Evolutionary conservation across 1,140 invertebrate genomes (phyloP), one percentile per base, ranked within the genome.

Genomic region (Sycophila sp.): DNA sequence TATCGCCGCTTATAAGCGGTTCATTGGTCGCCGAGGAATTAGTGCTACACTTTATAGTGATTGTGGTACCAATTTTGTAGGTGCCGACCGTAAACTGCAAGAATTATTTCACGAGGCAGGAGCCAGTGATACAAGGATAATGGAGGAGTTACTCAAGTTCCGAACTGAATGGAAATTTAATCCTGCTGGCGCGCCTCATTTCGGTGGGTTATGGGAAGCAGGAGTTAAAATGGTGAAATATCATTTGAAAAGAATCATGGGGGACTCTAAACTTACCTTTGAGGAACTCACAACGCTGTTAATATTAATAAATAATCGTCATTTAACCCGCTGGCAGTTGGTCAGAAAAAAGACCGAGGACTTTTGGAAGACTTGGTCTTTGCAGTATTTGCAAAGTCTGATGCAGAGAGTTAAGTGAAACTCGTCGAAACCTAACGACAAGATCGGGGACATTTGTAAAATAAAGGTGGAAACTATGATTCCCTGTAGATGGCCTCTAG

Each of bases 1-100:
- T n/a, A n/a, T n/a, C n/a, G n/a, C n/a, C n/a, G n/a, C n/a, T n/a
- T n/a, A n/a, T n/a, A n/a, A n/a, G n/a, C 32, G 64, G 51, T 45
- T 45, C n/a, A 45, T 15, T 4, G n/a, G 17, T 45, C 4, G 42
- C 6, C 42, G 42, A 8, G 42, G 42, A n/a, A 4, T 19, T n/a
- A 8, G 42, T 19, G 17, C 4, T 6, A 4, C 4, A n/a, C 6
- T n/a, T 8, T n/a, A 34, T 15, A 49, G n/a, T 36, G 64, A 66
- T 17, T 36, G 26, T 8, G 62, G 15, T 38, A 66, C 47, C 8
- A 66, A 53, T 28, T 66, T 66, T n/a, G 17, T 40, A 5, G 36
- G 58, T 6, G 58, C 36, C 32, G 22, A 2, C 22, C 17, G 8
- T 40, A 49, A 11, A 15, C 49, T 10, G 15, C 2, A 2, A 26